phyloP scores from a whole-genome alignment of 2,797 vertebrate species.

The Coregonus sp. region DNA sequence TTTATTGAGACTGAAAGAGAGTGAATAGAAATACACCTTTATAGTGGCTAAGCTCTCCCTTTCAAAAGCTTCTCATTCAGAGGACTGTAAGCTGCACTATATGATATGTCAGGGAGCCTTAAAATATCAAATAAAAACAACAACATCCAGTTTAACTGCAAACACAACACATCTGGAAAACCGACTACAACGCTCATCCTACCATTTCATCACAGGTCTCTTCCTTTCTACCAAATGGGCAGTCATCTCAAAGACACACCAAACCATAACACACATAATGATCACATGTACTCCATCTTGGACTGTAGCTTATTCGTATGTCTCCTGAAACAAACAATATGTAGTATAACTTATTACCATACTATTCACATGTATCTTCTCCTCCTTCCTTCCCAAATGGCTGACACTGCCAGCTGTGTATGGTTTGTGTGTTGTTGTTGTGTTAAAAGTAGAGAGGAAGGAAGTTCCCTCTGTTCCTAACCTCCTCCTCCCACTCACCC shows the following conservation, averaged over 20 bases:
- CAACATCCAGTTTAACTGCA: no score
- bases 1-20: neutral
- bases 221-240: no score
- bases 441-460: neutral
- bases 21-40: neutral
- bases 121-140: neutral
- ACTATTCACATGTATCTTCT: neutral
- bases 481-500: neutral
- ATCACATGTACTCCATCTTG: no score
- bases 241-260: no score
- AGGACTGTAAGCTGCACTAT: neutral
- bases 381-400: neutral
- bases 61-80: neutral
- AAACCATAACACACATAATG: no score
- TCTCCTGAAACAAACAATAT: neutral
- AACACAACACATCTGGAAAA: no score
- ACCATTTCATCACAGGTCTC: no score
- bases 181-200: no score
- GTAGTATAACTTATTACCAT: neutral
- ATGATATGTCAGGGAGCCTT: neutral
- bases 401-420: conserved; percentile 1
- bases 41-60: neutral
- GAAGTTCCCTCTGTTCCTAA: neutral
- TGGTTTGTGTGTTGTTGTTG: neutral
- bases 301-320: no score